Conservation (phyloP, 2,113 vertebrate species). For the Upupa epops region DNA sequence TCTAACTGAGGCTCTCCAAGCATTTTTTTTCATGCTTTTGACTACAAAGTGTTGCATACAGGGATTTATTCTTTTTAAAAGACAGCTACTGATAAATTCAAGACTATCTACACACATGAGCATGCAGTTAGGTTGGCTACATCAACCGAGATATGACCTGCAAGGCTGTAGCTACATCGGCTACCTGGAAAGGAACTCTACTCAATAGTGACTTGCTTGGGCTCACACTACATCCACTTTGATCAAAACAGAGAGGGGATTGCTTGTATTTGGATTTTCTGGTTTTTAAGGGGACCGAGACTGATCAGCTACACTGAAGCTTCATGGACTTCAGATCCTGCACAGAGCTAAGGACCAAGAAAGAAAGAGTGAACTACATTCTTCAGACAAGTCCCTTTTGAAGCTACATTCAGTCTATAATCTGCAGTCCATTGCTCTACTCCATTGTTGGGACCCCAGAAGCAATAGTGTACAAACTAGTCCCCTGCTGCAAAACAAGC, state of each 20-base stretch:
- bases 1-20: not conserved
- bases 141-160: not conserved
- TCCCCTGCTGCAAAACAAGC: not conserved
- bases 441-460: not conserved
- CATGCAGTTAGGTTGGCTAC: not conserved
- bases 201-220: not conserved
- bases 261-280: not conserved
- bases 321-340: fast-evolving
- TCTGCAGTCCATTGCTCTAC: not conserved
- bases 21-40: not conserved
- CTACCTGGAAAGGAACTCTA: not conserved
- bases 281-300: not conserved
- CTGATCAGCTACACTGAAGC: not conserved
- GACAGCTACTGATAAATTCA: not conserved
- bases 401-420: not conserved
- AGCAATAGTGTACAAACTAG: not conserved
- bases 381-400: not conserved
- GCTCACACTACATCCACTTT: not conserved
- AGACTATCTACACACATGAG: not conserved
- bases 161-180: not conserved
- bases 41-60: not conserved
- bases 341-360: not conserved
- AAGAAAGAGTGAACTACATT: not conserved
- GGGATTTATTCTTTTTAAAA: not conserved
- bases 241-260: not conserved